Conservation (phyloP, 2,888 invertebrate species). For the Dendrolimus pini region DNA sequence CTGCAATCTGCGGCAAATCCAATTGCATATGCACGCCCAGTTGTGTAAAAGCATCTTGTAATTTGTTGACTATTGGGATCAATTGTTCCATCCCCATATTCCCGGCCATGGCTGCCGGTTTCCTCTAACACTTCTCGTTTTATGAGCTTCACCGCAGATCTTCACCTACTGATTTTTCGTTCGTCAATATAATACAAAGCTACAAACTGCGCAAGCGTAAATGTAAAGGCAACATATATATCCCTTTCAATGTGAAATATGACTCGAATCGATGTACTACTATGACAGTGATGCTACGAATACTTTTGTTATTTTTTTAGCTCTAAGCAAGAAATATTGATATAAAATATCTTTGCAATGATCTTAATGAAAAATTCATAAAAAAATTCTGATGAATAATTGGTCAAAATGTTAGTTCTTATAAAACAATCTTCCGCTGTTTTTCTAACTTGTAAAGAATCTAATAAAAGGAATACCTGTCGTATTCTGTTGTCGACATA, state of each 20-base stretch:
- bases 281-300: not conserved
- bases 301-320: not conserved
- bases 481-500: too few species aligned
- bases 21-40: conserved; percentile 98
- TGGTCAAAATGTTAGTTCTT: too few species aligned
- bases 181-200: conserved; percentile 60
- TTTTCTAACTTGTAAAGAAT: too few species aligned
- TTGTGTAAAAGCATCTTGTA: conserved; percentile 99
- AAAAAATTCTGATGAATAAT: too few species aligned
- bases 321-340: conserved; percentile 8
- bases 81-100: conserved; percentile 97
- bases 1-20: conserved; percentile 99
- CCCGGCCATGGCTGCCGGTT: conserved; percentile 79
- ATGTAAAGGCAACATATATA: conserved; percentile 23
- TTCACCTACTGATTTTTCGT: conserved; percentile 66
- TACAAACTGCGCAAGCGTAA: conserved; percentile 55
- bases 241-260: conserved; percentile 1
- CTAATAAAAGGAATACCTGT: too few species aligned
- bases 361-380: too few species aligned
- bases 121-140: conserved; percentile 52
- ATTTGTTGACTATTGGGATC: conserved; percentile 99
- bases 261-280: conserved; percentile 1
- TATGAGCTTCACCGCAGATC: conserved; percentile 68
- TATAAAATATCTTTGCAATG: too few species aligned
- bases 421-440: too few species aligned